A percentile compares a stretch with the other conserved stretches of the same genome.
These are phyloP conservation scores for Thelaira solivaga DNA, from an alignment of 2,888 invertebrate species.

Conservation along the genomic window DNA sequence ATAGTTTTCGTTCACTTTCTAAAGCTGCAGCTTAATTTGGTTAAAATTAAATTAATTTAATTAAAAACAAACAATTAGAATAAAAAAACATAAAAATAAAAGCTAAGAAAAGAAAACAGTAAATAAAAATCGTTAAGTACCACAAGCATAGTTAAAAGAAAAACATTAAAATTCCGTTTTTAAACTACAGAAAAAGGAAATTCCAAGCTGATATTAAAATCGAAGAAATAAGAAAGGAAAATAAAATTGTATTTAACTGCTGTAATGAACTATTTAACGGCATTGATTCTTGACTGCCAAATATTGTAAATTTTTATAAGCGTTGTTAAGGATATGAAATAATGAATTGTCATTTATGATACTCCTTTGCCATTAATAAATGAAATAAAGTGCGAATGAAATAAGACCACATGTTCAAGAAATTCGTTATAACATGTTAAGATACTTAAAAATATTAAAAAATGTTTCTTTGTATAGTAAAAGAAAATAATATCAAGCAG, in stretches of 20 bases:
- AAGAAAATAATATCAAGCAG: no score
- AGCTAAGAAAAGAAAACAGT: no score
- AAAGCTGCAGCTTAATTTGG: no score
- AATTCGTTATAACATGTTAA: conserved; percentile 5
- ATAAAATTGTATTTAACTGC: conserved; percentile 5
- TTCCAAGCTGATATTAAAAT: conserved; percentile 8
- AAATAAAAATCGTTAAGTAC: no score
- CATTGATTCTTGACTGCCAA: conserved; percentile 54
- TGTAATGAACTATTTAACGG: conserved; percentile 40
- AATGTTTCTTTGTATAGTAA: no score
- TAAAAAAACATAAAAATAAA: no score
- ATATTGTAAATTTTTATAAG: conserved; percentile 44
- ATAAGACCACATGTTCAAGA: conserved; percentile 32
- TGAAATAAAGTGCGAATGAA: not conserved
- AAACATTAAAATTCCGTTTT: no score
- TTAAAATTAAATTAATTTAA: no score
- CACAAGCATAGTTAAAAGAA: no score
- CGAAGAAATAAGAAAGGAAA: conserved; percentile 13
- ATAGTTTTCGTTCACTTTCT: no score
- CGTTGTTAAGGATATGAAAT: not conserved
- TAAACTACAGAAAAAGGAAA: no score
- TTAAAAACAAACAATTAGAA: no score
- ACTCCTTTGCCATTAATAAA: not conserved
- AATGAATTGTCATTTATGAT: conserved; percentile 28
- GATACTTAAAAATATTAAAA: not conserved